Conservation (phyloP, 2,888 invertebrate genomes). For the Tachina lurida region DNA sequence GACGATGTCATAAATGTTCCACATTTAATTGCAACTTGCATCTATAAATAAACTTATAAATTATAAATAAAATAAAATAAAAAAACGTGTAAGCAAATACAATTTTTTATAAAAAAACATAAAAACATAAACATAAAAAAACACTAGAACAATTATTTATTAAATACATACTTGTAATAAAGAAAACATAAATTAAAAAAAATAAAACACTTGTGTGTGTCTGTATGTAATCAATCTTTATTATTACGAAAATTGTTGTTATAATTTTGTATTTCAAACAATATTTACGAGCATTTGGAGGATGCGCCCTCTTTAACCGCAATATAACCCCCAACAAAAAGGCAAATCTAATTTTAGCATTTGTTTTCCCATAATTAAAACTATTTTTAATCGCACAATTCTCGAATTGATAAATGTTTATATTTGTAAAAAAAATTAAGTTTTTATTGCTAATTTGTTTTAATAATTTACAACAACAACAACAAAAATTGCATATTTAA, state of each 20-base stretch:
- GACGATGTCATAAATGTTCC: constrained; percentile 42
- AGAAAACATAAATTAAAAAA: neutral
- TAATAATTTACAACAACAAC: constrained; percentile 17
- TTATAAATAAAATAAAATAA: constrained; percentile 38
- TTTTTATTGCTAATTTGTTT: constrained; percentile 46
- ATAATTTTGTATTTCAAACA: constrained; percentile 19
- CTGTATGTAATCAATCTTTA: constrained; percentile 52
- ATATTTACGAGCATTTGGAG: constrained; percentile 19
- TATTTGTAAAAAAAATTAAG: constrained; percentile 22
- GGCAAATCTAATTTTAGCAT: constrained; percentile 33
- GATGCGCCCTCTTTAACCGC: constrained; percentile 47
- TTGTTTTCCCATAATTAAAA: constrained; percentile 15
- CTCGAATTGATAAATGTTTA: neutral
- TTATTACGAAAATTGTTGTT: constrained; percentile 1
- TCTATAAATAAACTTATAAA: constrained; percentile 55
- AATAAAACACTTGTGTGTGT: constrained; percentile 21
- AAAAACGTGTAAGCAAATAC: constrained; percentile 37
- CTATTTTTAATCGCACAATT: constrained; percentile 46
- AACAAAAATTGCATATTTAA: neutral
- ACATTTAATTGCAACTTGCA: constrained; percentile 19
- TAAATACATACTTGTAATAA: constrained; percentile 1
- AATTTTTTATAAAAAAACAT: constrained; percentile 51
- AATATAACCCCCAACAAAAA: constrained; percentile 10
- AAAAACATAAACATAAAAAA: no score
- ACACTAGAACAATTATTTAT: constrained; percentile 15